Conservation (phyloP, 2,888 invertebrate species). For the Pheosia tremula region DNA sequence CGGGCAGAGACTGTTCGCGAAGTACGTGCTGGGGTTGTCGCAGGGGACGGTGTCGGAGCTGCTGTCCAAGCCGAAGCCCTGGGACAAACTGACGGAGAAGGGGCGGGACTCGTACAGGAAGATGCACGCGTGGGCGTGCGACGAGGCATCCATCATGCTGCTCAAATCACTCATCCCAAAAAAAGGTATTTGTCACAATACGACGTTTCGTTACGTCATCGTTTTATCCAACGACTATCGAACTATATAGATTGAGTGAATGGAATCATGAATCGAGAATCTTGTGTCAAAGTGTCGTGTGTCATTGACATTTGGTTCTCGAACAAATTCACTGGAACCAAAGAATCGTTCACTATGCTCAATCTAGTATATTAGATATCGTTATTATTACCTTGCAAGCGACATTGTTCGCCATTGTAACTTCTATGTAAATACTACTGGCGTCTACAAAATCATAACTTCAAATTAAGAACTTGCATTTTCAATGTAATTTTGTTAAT, state of each 20-base stretch:
- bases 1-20: slow-evolving; percentile 99
- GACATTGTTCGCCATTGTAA: not conserved
- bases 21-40: slow-evolving; percentile 97
- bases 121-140: slow-evolving; percentile 99
- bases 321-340: too few species aligned
- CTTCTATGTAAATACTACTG: slow-evolving; percentile 1
- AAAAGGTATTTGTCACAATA: slow-evolving; percentile 88
- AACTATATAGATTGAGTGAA: too few species aligned
- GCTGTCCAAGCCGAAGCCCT: slow-evolving; percentile 99
- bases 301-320: too few species aligned
- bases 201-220: not conserved
- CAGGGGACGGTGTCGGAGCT: slow-evolving; percentile 99
- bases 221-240: not conserved
- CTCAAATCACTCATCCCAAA: slow-evolving; percentile 99
- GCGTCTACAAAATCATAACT: not conserved
- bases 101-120: slow-evolving; percentile 99
- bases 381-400: not conserved
- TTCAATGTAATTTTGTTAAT: not conserved
- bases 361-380: too few species aligned
- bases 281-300: too few species aligned
- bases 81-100: slow-evolving; percentile 99
- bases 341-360: too few species aligned
- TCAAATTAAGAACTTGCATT: not conserved
- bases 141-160: slow-evolving; percentile 98
- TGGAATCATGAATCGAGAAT: too few species aligned